These are phyloP conservation scores for Eueremaeus valkanovi DNA, from an alignment of 2,888 invertebrate genomes.

Conservation along the genomic window DNA sequence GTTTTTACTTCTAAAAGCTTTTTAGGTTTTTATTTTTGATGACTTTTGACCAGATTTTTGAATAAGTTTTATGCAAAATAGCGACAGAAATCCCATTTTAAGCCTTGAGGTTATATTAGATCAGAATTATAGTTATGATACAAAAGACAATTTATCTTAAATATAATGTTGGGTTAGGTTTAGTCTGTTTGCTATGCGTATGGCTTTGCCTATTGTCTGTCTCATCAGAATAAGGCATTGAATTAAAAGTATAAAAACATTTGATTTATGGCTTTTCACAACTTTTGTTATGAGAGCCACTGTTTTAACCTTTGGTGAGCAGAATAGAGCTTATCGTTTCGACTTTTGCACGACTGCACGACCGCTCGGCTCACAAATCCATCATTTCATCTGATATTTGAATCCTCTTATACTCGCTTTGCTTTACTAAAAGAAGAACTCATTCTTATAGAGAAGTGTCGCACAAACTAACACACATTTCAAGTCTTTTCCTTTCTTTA, in stretches of 20 bases:
- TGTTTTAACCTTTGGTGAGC: background rate
- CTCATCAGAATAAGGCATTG: background rate
- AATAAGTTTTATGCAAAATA: background rate
- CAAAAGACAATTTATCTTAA: slow-evolving; percentile 5
- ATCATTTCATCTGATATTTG: slow-evolving; percentile 3
- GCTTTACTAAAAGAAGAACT: slow-evolving; percentile 10
- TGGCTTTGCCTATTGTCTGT: background rate
- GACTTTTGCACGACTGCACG: slow-evolving; percentile 8
- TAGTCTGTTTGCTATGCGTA: background rate
- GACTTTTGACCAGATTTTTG: background rate
- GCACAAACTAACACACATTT: slow-evolving; percentile 12
- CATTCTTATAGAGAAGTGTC: background rate
- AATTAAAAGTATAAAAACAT: background rate
- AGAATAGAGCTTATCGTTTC: background rate
- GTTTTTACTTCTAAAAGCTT: background rate
- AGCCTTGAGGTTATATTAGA: background rate
- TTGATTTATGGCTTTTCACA: background rate
- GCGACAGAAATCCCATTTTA: background rate
- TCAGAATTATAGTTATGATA: background rate
- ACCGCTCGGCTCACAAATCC: background rate
- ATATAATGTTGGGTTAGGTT: background rate
- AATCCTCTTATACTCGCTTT: slow-evolving; percentile 23
- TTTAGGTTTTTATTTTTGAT: background rate
- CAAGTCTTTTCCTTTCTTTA: background rate
- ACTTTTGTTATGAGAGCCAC: background rate